Evolutionary conservation across 2,888 invertebrate genomes (phyloP).

Genomic region (Acanthopleura granulata): DNA sequence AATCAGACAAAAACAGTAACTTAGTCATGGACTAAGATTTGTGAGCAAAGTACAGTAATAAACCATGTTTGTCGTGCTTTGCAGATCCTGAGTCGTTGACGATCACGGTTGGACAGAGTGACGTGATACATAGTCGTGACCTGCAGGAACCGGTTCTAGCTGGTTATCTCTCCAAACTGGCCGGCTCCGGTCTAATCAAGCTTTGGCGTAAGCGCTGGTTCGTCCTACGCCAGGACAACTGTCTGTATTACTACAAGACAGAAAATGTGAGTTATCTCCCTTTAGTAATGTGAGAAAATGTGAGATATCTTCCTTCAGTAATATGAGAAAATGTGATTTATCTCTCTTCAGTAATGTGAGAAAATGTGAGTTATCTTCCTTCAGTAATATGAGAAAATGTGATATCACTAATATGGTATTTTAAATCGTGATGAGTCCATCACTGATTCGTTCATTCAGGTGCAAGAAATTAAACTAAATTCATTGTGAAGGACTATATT

Average conservation of each 20-base stretch:
- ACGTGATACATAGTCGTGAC: constrained; percentile 45
- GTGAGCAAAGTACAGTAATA: too few species aligned
- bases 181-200: constrained; percentile 42
- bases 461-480: too few species aligned
- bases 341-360: constrained; percentile 58
- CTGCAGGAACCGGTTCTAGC: constrained; percentile 56
- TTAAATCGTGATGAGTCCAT: too few species aligned
- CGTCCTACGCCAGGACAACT: constrained; percentile 89
- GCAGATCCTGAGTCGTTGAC: constrained; percentile 81
- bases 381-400: too few species aligned
- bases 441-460: too few species aligned
- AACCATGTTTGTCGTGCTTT: too few species aligned
- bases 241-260: constrained; percentile 94
- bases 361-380: background rate
- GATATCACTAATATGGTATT: too few species aligned
- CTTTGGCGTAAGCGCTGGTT: constrained; percentile 92
- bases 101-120: constrained; percentile 81
- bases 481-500: too few species aligned
- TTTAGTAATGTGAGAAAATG: background rate
- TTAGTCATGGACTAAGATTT: too few species aligned
- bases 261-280: constrained; percentile 57
- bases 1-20: too few species aligned
- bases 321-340: constrained; percentile 59
- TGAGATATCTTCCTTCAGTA: background rate
- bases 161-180: constrained; percentile 62